A percentile compares a stretch with the other conserved stretches of the same genome.
Evolutionary conservation across 35 echinoderm and acorn worm species (phyloP).

Genomic region (Holothuria glaberrima): DNA sequence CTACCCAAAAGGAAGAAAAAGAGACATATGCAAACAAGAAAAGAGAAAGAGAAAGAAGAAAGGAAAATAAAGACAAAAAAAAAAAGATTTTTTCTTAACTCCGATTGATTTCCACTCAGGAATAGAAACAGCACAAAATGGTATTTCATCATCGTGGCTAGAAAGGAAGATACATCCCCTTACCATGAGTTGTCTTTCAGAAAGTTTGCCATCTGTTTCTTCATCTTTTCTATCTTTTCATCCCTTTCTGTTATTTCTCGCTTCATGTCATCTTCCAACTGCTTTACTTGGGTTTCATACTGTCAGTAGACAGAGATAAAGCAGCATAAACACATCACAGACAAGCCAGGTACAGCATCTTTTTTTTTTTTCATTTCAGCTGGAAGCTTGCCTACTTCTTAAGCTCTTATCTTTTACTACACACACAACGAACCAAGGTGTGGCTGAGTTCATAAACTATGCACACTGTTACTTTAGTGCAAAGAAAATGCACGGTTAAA

Average conservation of each 20-base stretch:
- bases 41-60: too few relatives aligned
- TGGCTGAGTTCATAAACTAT: background rate
- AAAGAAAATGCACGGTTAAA: too few relatives aligned
- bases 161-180: background rate
- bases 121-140: too few relatives aligned
- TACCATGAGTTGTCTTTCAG: constrained; percentile 82
- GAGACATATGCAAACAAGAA: too few relatives aligned
- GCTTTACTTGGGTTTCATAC: constrained; percentile 54
- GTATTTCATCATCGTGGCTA: too few relatives aligned
- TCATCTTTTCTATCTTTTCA: constrained; percentile 74
- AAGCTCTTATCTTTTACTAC: background rate
- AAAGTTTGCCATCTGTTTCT: constrained; percentile 74
- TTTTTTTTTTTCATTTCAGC: background rate
- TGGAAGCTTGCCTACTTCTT: background rate
- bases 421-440: background rate
- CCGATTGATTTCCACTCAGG: too few relatives aligned
- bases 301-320: constrained; percentile 49
- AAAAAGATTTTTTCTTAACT: too few relatives aligned
- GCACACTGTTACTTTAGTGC: too few relatives aligned
- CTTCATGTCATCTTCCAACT: constrained; percentile 56
- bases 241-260: constrained; percentile 74
- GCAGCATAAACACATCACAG: background rate
- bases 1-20: too few relatives aligned
- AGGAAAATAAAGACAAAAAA: too few relatives aligned
- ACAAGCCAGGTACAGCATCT: background rate